Evolutionary conservation across 2,888 invertebrate genomes (phyloP).

Genomic region (Patella pellucida): DNA sequence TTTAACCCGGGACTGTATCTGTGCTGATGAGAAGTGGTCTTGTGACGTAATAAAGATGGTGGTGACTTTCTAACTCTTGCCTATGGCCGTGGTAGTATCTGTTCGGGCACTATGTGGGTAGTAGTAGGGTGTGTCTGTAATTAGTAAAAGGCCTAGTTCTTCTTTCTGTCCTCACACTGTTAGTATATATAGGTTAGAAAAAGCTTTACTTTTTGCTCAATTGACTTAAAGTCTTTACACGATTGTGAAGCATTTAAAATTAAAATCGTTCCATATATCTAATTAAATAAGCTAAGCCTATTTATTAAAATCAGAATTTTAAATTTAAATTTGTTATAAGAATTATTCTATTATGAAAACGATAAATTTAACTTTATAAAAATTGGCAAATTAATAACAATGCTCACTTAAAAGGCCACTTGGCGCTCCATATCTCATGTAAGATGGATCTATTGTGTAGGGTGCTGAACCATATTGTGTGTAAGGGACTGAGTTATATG

Average conservation of each 20-base stretch:
- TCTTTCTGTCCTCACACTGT: slow-evolving; percentile 9
- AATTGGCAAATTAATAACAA: neutral
- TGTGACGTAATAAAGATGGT: too few species aligned
- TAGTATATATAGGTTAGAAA: slow-evolving; percentile 9
- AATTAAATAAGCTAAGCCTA: too few species aligned
- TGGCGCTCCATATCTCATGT: slow-evolving; percentile 45
- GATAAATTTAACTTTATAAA: neutral
- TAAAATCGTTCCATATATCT: too few species aligned
- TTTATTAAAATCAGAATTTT: too few species aligned
- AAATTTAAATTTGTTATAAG: too few species aligned
- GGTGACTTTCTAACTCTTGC: slow-evolving; percentile 3
- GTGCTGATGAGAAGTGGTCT: too few species aligned
- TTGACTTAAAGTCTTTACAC: too few species aligned
- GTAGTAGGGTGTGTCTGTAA: slow-evolving; percentile 36
- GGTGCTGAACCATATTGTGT: slow-evolving; percentile 46
- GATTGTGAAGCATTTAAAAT: too few species aligned
- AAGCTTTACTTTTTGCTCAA: neutral
- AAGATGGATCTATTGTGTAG: slow-evolving; percentile 44
- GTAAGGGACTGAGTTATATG: slow-evolving; percentile 47
- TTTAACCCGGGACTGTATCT: too few species aligned
- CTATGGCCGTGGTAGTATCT: slow-evolving; percentile 26
- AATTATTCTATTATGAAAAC: too few species aligned
- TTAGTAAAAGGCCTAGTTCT: slow-evolving; percentile 20
- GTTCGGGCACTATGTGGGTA: slow-evolving; percentile 34
- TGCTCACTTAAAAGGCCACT: slow-evolving; percentile 51